Evolutionary conservation across 2,888 invertebrate genomes (phyloP).

Genomic region (Nomada ferruginata): DNA sequence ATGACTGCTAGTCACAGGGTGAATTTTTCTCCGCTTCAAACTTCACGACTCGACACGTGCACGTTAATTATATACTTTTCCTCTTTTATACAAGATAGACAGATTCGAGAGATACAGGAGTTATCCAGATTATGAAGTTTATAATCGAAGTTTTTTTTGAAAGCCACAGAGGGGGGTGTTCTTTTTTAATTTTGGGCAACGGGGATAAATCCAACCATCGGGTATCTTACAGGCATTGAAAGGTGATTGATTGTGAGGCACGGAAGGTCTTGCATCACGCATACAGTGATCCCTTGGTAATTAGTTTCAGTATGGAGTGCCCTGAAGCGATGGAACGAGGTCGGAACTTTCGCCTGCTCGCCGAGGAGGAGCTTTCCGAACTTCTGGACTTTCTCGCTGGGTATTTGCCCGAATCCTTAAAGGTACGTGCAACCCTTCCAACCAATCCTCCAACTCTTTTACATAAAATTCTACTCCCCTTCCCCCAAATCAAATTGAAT

Average conservation of each 20-base stretch:
- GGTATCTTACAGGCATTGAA: conserved; percentile 13
- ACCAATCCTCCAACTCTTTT: background rate
- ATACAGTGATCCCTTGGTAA: conserved; percentile 59
- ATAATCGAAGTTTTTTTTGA: too few species aligned
- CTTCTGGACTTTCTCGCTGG: conserved; percentile 91
- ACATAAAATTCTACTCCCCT: background rate
- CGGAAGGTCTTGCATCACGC: conserved; percentile 25
- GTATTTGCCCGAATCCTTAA: conserved; percentile 94
- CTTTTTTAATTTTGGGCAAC: too few species aligned
- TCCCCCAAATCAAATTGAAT: background rate
- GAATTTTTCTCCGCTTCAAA: conserved; percentile 2
- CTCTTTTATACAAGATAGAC: too few species aligned
- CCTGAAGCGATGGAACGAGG: conserved; percentile 81
- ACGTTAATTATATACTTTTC: background rate
- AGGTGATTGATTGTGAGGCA: background rate
- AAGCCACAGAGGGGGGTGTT: too few species aligned
- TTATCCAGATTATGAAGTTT: too few species aligned
- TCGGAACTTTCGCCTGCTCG: conserved; percentile 93
- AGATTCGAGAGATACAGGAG: too few species aligned
- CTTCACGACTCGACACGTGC: background rate
- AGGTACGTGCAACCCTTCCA: conserved; percentile 85
- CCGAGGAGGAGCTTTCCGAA: conserved; percentile 93
- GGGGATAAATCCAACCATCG: background rate
- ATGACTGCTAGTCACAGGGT: conserved; percentile 9
- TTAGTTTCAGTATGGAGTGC: conserved; percentile 81